phyloP scores from a whole-genome alignment of 2,888 invertebrate genomes.

The Lithophane ornitopus region DNA sequence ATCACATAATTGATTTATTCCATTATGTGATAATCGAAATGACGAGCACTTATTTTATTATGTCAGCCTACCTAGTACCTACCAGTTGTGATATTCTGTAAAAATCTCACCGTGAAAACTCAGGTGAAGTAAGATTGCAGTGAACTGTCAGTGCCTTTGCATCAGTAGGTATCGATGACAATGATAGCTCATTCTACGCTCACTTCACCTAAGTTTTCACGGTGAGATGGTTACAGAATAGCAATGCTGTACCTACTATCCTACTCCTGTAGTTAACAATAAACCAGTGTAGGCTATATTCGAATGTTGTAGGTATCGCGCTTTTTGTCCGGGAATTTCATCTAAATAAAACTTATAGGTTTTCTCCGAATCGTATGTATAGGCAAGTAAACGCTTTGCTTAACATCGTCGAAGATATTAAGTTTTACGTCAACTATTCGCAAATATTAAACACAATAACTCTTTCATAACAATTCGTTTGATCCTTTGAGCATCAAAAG shows the following conservation, averaged over 20 bases:
- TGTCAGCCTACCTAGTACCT: neutral
- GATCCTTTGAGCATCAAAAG: constrained; percentile 51
- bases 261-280: neutral
- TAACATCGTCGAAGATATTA: constrained; percentile 24
- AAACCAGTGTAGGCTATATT: neutral
- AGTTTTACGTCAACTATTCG: constrained; percentile 31
- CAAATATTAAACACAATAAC: constrained; percentile 43
- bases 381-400: neutral
- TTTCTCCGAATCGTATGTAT: neutral
- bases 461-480: constrained; percentile 45
- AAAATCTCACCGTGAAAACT: too few species aligned
- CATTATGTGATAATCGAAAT: neutral
- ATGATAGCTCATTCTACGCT: too few species aligned
- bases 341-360: neutral
- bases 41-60: neutral
- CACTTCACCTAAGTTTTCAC: too few species aligned
- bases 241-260: neutral
- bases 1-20: too few species aligned
- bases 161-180: too few species aligned
- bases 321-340: neutral
- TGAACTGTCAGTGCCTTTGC: too few species aligned
- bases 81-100: too few species aligned
- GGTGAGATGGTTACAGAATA: too few species aligned
- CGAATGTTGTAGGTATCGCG: neutral
- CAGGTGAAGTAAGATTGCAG: too few species aligned